phyloP scores from a whole-genome alignment of 2,113 vertebrate species.

The Hemicordylus capensis region DNA sequence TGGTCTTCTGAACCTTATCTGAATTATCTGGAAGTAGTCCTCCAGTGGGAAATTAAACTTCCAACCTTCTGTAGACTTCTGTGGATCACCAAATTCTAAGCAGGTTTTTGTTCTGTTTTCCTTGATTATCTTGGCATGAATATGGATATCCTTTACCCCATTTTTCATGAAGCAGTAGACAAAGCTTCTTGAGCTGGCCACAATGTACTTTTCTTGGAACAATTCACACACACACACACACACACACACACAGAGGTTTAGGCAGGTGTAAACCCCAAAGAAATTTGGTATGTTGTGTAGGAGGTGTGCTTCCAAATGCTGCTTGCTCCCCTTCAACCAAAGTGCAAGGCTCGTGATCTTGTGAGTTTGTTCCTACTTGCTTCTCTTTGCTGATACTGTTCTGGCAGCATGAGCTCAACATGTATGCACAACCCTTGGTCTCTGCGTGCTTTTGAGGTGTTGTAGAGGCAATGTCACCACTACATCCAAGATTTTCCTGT shows the following conservation, averaged over 20 bases:
- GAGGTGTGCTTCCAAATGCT: not conserved
- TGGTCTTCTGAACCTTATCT: not conserved
- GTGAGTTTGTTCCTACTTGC: not conserved
- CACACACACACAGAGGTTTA: too few species aligned
- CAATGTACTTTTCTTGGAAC: too few species aligned
- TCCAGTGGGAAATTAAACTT: not conserved
- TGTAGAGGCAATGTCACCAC: too few species aligned
- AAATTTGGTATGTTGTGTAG: not conserved
- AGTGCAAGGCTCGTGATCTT: not conserved
- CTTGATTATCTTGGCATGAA: not conserved
- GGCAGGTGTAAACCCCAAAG: not conserved
- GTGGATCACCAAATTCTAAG: not conserved
- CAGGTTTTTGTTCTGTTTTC: not conserved
- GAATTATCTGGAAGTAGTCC: not conserved
- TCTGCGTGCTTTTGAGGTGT: too few species aligned
- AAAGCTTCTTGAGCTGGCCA: not conserved
- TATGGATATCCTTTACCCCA: too few species aligned
- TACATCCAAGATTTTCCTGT: too few species aligned
- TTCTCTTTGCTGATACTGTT: not conserved
- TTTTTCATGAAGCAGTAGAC: not conserved
- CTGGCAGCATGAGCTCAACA: not conserved
- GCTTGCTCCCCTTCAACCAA: not conserved
- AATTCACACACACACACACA: too few species aligned
- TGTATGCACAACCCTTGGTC: not conserved
- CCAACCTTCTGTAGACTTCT: not conserved